Conservation (phyloP, 2,113 vertebrate species). For the Rostratula benghalensis region DNA sequence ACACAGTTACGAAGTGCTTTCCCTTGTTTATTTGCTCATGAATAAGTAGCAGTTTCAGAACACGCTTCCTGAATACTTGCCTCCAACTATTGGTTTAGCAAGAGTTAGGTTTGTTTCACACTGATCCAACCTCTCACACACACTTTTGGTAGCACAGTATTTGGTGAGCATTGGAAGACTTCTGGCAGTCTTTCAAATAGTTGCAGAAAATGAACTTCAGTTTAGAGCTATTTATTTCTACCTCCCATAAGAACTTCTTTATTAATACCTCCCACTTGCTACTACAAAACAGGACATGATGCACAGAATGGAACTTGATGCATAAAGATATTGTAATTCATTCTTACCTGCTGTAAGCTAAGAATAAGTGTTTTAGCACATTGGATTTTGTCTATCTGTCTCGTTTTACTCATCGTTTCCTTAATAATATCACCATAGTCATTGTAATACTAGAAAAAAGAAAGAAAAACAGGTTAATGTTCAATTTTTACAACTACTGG, state of each 20-base stretch:
- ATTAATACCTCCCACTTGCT: background rate
- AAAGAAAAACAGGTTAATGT: background rate
- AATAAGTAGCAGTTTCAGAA: background rate
- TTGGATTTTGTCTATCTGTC: conserved; percentile 98
- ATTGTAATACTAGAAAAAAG: conserved; percentile 91
- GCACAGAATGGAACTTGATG: background rate
- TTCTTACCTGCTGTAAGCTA: conserved; percentile 96
- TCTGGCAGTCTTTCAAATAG: background rate
- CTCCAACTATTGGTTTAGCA: background rate
- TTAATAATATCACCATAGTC: conserved; percentile 99
- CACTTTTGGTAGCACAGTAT: background rate
- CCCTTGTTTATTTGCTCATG: background rate
- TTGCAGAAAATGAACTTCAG: background rate
- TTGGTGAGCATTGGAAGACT: background rate
- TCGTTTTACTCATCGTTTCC: conserved; percentile 98
- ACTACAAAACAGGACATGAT: background rate
- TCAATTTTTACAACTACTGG: background rate
- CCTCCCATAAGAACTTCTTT: background rate
- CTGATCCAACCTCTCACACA: background rate
- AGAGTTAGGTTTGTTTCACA: background rate
- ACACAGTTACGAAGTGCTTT: background rate
- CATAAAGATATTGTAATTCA: background rate
- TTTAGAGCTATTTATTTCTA: background rate
- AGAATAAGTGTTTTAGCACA: conserved; percentile 99
- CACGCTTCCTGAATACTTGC: fast-evolving